phyloP scores from a whole-genome alignment of 92 coral and sea anemone genomes.

The Epizoanthus illoricatus region DNA sequence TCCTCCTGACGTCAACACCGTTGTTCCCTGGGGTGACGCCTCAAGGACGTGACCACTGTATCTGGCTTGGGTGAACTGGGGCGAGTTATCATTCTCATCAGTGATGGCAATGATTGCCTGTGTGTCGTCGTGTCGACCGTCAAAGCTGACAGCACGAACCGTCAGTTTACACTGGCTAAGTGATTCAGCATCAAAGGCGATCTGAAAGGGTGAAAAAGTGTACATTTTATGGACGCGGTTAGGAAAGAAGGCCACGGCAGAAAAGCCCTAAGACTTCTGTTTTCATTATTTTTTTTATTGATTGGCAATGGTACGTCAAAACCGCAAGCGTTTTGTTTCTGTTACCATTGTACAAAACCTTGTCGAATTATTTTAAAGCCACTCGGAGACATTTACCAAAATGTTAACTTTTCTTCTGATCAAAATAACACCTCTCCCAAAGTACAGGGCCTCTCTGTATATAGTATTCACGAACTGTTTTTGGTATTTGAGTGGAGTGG shows the following conservation, averaged over 20 bases:
- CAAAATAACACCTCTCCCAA: too few relatives aligned
- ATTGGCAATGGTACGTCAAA: too few relatives aligned
- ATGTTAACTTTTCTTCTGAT: too few relatives aligned
- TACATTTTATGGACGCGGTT: not conserved
- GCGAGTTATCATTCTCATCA: slow-evolving; percentile 87
- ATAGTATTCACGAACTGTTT: too few relatives aligned
- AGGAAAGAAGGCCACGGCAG: not conserved
- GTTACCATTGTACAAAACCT: too few relatives aligned
- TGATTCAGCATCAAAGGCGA: slow-evolving; percentile 79
- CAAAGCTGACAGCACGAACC: slow-evolving; percentile 71
- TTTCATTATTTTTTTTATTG: too few relatives aligned
- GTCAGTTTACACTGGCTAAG: slow-evolving; percentile 70
- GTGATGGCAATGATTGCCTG: slow-evolving; percentile 63
- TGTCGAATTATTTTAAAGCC: too few relatives aligned
- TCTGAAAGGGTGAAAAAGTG: slow-evolving; percentile 45
- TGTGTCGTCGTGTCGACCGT: slow-evolving; percentile 65
- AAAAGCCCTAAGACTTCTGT: too few relatives aligned
- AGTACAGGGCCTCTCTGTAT: too few relatives aligned
- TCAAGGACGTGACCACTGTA: slow-evolving; percentile 79
- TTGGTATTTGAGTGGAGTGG: too few relatives aligned
- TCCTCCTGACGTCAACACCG: slow-evolving; percentile 65
- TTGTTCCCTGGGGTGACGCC: slow-evolving; percentile 61
- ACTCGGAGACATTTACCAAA: too few relatives aligned
- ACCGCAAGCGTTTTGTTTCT: too few relatives aligned
- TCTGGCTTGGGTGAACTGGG: slow-evolving; percentile 55